Conservation (phyloP, 2,797 vertebrate species). For the Sphenopsis melanotis region DNA sequence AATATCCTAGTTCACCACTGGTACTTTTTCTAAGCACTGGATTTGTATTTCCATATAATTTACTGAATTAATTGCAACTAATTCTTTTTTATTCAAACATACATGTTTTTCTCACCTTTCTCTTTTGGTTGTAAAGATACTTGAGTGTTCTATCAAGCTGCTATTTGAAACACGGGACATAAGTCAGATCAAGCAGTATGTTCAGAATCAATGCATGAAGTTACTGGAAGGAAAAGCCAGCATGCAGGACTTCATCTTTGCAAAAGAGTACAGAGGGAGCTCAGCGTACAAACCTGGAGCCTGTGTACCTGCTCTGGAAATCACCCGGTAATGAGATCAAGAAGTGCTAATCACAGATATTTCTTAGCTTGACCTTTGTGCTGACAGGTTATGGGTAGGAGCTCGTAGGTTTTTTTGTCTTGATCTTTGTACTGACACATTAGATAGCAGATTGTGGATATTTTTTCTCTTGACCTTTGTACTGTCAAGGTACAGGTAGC, state of each 20-base stretch:
- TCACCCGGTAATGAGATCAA: conserved; percentile 83
- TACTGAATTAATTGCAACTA: background rate
- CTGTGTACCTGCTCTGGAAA: conserved; percentile 93
- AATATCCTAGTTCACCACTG: background rate
- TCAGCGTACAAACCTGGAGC: conserved; percentile 88
- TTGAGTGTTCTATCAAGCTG: conserved; percentile 95
- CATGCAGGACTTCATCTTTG: conserved; percentile 96
- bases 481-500: background rate
- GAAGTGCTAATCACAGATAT: background rate
- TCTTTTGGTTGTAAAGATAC: conserved; percentile 79
- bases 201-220: conserved; percentile 93
- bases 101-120: background rate
- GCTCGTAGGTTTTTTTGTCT: background rate
- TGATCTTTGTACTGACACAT: background rate
- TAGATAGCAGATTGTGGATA: background rate
- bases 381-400: background rate
- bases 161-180: conserved; percentile 97
- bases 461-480: background rate
- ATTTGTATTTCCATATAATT: background rate
- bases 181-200: conserved; percentile 94
- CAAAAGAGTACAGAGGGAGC: conserved; percentile 94
- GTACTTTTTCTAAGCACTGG: background rate
- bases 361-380: background rate
- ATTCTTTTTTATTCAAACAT: background rate
- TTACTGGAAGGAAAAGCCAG: conserved; percentile 91